These are phyloP conservation scores for Heliconius hermathena DNA, from an alignment of 1,140 invertebrate species.

Conservation along the genomic window DNA sequence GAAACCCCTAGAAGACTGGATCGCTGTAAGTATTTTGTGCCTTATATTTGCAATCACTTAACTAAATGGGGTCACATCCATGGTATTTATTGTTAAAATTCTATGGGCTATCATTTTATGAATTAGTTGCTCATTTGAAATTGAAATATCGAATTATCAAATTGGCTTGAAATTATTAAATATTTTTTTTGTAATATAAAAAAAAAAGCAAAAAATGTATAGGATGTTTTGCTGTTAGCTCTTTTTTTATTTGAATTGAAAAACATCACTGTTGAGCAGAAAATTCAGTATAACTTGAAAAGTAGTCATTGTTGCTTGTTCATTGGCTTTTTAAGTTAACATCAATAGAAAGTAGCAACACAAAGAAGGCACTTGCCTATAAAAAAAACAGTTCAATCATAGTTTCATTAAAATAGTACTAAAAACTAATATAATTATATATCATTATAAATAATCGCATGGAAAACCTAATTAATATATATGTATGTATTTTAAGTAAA, in stretches of 20 bases:
- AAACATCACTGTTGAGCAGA: slow-evolving; percentile 2
- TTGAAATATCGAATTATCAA: neutral
- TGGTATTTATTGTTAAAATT: neutral
- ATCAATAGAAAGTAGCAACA: neutral
- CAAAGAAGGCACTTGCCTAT: neutral
- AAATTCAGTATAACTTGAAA: neutral
- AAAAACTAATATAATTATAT: slow-evolving; percentile 9
- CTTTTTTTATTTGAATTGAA: neutral
- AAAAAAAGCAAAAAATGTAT: neutral
- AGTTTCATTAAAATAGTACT: neutral
- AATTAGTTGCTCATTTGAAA: neutral
- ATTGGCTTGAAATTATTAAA: neutral
- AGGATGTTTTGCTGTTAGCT: neutral
- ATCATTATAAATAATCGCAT: slow-evolving; percentile 53
- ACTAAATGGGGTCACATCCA: slow-evolving; percentile 8
- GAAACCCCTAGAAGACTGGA: slow-evolving; percentile 91
- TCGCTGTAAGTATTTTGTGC: slow-evolving; percentile 86
- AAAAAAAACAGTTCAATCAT: neutral
- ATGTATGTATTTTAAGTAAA: slow-evolving; percentile 14
- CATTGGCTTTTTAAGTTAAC: neutral
- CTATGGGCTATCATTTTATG: neutral
- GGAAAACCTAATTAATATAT: slow-evolving; percentile 40
- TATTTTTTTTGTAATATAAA: neutral
- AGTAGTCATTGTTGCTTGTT: neutral
- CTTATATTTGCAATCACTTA: slow-evolving; percentile 21